These are phyloP conservation scores for Congeria kusceri DNA, from an alignment of 2,888 invertebrate genomes.

Conservation along the genomic window DNA sequence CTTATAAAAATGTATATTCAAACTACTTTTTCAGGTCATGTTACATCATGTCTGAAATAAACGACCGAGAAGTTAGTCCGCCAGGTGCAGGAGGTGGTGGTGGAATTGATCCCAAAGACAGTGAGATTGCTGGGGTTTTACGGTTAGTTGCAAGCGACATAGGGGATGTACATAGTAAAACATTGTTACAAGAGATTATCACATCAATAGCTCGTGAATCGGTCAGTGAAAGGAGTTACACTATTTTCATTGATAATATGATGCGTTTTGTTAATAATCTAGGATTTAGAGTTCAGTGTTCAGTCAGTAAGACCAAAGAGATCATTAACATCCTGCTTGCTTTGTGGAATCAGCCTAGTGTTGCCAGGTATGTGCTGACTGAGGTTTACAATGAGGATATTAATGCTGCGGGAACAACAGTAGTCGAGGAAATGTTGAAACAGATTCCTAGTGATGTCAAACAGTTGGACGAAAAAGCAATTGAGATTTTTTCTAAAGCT, in stretches of 20 bases:
- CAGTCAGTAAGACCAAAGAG: slow-evolving; percentile 16
- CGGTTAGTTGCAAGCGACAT: too few relatives aligned
- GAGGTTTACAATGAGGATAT: neutral
- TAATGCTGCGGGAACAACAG: neutral
- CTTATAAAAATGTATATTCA: too few relatives aligned
- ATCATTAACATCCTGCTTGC: slow-evolving; percentile 19
- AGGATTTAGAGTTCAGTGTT: neutral
- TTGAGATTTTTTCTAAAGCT: slow-evolving; percentile 22
- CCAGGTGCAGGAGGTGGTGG: too few relatives aligned
- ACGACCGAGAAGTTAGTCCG: too few relatives aligned
- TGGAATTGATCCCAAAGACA: too few relatives aligned
- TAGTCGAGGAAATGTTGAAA: neutral
- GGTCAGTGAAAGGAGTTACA: slow-evolving; percentile 2
- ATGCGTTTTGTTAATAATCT: slow-evolving; percentile 22
- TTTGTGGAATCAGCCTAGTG: slow-evolving; percentile 26
- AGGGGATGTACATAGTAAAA: too few relatives aligned
- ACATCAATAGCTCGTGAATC: neutral
- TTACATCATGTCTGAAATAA: too few relatives aligned
- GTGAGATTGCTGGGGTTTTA: too few relatives aligned
- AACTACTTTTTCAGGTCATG: too few relatives aligned
- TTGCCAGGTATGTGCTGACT: neutral
- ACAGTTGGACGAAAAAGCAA: slow-evolving; percentile 13
- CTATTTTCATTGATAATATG: slow-evolving; percentile 2
- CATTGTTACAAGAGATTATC: too few relatives aligned
- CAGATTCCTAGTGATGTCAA: slow-evolving; percentile 4